Evolutionary conservation across 2,888 invertebrate species (phyloP), one percentile per base, ranked within the genome.

Genomic region (Orchesellides sinensis): DNA sequence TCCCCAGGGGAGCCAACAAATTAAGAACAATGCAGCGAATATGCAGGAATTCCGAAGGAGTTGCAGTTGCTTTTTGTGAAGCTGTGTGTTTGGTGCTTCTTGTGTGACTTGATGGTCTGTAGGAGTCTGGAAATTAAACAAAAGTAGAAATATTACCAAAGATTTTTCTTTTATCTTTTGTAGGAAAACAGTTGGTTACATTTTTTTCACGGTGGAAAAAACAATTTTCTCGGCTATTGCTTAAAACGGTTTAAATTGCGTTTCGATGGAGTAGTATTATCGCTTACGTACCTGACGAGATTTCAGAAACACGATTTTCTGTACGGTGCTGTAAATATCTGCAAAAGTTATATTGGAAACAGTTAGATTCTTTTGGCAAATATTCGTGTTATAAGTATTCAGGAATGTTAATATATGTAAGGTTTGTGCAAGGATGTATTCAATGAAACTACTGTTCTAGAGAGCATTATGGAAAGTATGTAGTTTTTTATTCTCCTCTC

Each of bases 1-100:
- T 10, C 84, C 84, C 72, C 74, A 79, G 0, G 84, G 84, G 1
- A 84, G 63, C 84, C 84, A 84, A 23, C 82, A 84, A n/a, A 83
- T 29, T 19, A 75, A 45, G 27, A 83, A 84, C 10, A 83, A 52
- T 17, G 75, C 75, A 14, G 84, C 74, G 54, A 83, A 84, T 25
- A 83, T 66, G 35, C 83, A 83, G 0, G 82, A 79, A 56, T 84
- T 84, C 12, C 80, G 49, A 25, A 84, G 65, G n/a, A 82, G 75
- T 29, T 75, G 75, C 0, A 82, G 70, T 29, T 75, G 82, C 6
- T 68, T 82, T 25, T 68, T 75, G 27, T 74, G 82, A 32, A 82
- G 61, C 17, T 77, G 77, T 5, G 78, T 78, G 63, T 69, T 63
- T 40, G 69, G 70, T 1, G 19, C 19, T 25, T 69, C 61, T 10